Evolutionary conservation across 2,888 invertebrate genomes (phyloP).

Genomic region (Vesta saturnalis): DNA sequence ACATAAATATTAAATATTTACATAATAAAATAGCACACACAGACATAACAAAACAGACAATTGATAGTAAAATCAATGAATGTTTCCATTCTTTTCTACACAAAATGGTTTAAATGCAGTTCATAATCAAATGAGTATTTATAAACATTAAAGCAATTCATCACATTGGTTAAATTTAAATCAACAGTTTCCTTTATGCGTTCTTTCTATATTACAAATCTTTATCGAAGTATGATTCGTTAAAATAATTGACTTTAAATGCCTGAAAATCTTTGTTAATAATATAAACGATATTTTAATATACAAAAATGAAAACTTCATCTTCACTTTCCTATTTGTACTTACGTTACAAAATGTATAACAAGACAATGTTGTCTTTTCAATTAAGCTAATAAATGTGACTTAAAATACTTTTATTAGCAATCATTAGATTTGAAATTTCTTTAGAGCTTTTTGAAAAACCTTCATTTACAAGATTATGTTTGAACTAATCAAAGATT

Average conservation of each 20-base stretch:
- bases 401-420: slow-evolving; percentile 9
- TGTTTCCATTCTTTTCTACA: too few relatives aligned
- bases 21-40: too few relatives aligned
- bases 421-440: slow-evolving; percentile 26
- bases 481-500: slow-evolving; percentile 44
- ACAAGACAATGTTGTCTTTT: not conserved
- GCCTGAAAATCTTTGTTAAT: not conserved
- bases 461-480: slow-evolving; percentile 41
- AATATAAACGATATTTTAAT: not conserved
- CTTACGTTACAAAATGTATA: not conserved
- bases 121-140: too few relatives aligned
- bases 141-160: slow-evolving; percentile 31
- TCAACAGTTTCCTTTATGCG: too few relatives aligned
- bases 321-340: not conserved
- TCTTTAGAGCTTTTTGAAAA: slow-evolving; percentile 28
- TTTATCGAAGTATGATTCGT: slow-evolving; percentile 5
- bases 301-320: not conserved
- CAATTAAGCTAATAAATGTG: not conserved
- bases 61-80: too few relatives aligned
- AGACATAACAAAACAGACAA: too few relatives aligned
- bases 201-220: slow-evolving; percentile 28
- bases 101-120: too few relatives aligned
- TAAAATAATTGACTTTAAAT: too few relatives aligned
- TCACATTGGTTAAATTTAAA: too few relatives aligned
- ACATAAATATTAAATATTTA: too few relatives aligned